Evolutionary conservation across 1,140 invertebrate species (phyloP).

Genomic region (Caenorhabditis tropicalis): DNA sequence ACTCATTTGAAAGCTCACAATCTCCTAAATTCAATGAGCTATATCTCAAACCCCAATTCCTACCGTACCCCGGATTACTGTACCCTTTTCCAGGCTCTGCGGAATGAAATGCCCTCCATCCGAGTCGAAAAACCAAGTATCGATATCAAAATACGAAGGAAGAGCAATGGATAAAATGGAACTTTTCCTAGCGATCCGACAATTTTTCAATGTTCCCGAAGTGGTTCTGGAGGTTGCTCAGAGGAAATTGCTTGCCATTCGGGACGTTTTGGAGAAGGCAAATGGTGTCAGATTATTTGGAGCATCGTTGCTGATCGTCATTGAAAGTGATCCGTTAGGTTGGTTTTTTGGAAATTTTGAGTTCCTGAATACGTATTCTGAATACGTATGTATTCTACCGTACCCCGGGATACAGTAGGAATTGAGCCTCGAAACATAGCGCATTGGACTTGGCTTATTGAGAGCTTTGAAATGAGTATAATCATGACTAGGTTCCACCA

Average conservation of each 20-base stretch:
- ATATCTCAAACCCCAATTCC: too few species aligned
- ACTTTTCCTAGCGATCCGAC: neutral
- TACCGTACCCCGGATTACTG: too few species aligned
- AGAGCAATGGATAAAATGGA: neutral
- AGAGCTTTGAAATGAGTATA: too few species aligned
- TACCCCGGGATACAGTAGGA: neutral
- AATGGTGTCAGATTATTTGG: neutral
- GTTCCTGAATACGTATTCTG: too few species aligned
- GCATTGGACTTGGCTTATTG: too few species aligned
- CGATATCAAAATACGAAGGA: neutral
- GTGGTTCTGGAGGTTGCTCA: neutral
- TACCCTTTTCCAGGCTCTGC: neutral
- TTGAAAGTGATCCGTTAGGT: neutral
- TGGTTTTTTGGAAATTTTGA: neutral
- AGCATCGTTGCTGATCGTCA: neutral
- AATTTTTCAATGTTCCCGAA: conserved; percentile 11
- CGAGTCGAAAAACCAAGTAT: neutral
- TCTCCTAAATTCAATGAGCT: too few species aligned
- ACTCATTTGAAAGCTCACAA: too few species aligned
- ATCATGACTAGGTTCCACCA: too few species aligned
- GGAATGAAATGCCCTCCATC: neutral
- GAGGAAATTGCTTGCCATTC: neutral
- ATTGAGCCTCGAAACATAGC: too few species aligned
- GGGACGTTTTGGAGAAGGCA: neutral
- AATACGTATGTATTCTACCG: too few species aligned